Conservation (phyloP, 2,113 vertebrate genomes). For the Pangasianodon gigas region DNA sequence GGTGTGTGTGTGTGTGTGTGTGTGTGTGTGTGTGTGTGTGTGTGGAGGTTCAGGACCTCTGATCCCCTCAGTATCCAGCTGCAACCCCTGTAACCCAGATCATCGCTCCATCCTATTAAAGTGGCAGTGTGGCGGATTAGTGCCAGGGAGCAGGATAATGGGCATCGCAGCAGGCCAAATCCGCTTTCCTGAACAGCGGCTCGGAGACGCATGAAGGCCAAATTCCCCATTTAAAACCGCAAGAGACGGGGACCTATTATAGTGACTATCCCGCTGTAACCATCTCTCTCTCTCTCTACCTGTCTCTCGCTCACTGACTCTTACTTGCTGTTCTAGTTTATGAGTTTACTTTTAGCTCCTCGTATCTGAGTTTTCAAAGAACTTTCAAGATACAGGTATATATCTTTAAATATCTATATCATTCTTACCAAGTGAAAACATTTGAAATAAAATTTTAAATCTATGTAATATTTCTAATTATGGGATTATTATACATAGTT, state of each 20-base stretch:
- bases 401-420: neutral
- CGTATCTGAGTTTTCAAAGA: neutral
- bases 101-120: conserved; percentile 47
- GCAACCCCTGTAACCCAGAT: conserved; percentile 37
- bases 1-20: conserved; percentile 50
- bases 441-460: neutral
- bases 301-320: conserved; percentile 6
- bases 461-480: neutral
- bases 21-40: conserved; percentile 37
- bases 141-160: conserved; percentile 55
- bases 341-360: conserved; percentile 10
- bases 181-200: conserved; percentile 55
- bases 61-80: conserved; percentile 19
- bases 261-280: conserved; percentile 41
- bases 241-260: conserved; percentile 46
- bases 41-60: conserved; percentile 38
- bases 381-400: neutral
- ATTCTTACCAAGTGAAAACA: neutral
- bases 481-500: neutral
- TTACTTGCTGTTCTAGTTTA: neutral
- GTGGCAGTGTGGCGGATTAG: conserved; percentile 49
- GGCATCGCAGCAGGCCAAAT: conserved; percentile 50
- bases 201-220: conserved; percentile 55
- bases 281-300: neutral
- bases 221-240: conserved; percentile 54